phyloP scores from a whole-genome alignment of 1,140 invertebrate species.

The Brachionus sp. region DNA sequence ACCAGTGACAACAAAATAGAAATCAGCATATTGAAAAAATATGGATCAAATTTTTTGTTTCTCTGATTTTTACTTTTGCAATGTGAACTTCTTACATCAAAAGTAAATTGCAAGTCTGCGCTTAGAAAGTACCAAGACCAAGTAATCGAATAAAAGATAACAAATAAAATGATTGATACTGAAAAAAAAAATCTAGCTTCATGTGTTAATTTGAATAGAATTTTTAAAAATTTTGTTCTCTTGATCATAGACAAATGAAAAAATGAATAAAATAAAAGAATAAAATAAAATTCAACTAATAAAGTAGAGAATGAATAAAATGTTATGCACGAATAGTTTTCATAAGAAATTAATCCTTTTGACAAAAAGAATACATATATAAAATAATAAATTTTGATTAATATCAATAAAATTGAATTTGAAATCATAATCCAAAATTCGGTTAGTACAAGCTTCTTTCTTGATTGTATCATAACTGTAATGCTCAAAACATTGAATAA shows the following conservation, averaged over 20 bases:
- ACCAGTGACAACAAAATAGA: neutral
- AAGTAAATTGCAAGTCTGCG: neutral
- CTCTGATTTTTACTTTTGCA: neutral
- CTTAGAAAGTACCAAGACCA: neutral
- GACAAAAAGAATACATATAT: neutral
- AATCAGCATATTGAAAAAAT: neutral
- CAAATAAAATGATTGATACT: neutral
- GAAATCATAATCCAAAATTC: neutral
- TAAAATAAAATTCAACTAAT: neutral
- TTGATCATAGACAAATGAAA: neutral
- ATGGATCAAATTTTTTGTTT: neutral
- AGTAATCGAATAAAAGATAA: neutral
- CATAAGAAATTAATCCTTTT: neutral
- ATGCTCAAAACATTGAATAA: neutral
- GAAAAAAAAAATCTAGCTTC: neutral
- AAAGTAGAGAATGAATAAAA: neutral
- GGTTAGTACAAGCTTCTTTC: neutral
- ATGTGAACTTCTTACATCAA: neutral
- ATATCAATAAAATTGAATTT: neutral
- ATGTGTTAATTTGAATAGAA: neutral
- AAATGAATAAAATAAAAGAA: neutral
- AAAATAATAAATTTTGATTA: neutral
- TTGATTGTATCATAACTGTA: neutral
- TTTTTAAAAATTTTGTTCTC: neutral
- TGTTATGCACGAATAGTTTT: neutral